Evolutionary conservation across 2,113 vertebrate genomes (phyloP).

Genomic region (Gambusia affinis): DNA sequence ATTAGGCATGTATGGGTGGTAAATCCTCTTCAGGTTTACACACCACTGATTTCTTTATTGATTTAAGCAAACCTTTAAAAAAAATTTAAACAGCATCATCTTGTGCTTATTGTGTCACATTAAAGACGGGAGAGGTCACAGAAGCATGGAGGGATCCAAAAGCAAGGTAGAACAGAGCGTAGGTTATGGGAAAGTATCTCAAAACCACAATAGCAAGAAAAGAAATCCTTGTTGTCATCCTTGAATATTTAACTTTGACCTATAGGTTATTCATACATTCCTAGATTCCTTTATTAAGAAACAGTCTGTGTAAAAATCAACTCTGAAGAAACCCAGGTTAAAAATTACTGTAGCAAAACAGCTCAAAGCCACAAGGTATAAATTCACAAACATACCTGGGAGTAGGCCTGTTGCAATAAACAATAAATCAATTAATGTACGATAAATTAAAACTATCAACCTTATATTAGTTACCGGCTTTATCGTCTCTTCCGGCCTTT

Average conservation of each 20-base stretch:
- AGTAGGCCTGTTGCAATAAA: no score
- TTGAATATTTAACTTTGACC: not conserved
- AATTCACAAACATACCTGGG: not conserved
- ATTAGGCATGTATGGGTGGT: not conserved
- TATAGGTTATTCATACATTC: not conserved
- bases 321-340: not conserved
- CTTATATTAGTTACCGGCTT: no score
- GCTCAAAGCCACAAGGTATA: not conserved
- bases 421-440: no score
- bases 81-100: not conserved
- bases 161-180: not conserved
- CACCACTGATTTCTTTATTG: not conserved
- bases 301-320: not conserved
- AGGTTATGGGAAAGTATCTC: not conserved
- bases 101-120: not conserved
- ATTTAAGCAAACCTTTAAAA: constrained; percentile 2
- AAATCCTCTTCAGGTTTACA: not conserved
- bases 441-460: no score
- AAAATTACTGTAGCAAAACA: not conserved
- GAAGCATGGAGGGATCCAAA: not conserved
- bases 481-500: no score
- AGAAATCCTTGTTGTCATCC: not conserved
- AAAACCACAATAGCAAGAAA: not conserved
- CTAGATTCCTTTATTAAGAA: not conserved
- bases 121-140: not conserved